Percentiles rank a stretch among this genome's conserved stretches.
phyloP scores from a whole-genome alignment of 2,797 vertebrate species.

The Parauchenoglanis punctatus region DNA sequence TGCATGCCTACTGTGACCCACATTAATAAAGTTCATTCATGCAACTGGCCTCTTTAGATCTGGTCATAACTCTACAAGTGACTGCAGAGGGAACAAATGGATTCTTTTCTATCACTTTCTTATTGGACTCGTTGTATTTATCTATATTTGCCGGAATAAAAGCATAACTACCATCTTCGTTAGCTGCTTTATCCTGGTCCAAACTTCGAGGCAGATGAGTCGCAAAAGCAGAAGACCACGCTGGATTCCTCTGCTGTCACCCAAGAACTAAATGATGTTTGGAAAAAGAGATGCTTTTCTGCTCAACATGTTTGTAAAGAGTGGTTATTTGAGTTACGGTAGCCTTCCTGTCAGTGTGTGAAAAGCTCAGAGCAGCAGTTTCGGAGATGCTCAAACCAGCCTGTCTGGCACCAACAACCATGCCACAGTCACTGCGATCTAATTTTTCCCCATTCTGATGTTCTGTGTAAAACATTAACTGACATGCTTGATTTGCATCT shows the following conservation, averaged over 20 bases:
- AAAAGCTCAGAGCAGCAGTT: neutral
- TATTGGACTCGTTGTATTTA: neutral
- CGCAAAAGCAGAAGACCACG: neutral
- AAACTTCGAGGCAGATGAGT: neutral
- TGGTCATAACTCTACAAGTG: neutral
- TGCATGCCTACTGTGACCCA: slow-evolving; percentile 25
- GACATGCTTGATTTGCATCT: neutral
- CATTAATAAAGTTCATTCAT: slow-evolving; percentile 28
- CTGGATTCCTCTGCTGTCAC: neutral
- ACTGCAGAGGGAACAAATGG: neutral
- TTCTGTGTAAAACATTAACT: neutral
- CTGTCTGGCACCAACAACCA: neutral
- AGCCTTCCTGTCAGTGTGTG: neutral
- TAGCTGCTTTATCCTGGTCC: neutral
- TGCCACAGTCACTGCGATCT: neutral
- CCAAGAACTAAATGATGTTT: neutral
- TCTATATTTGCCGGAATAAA: neutral
- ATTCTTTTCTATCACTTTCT: slow-evolving; percentile 1
- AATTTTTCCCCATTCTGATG: neutral
- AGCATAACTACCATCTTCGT: neutral
- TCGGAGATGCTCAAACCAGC: neutral
- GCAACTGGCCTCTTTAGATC: slow-evolving; percentile 10
- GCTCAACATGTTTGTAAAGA: neutral
- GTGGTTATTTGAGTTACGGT: neutral
- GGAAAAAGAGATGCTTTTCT: neutral